Evolutionary conservation across 92 coral and sea anemone species (phyloP).

Genomic region (Metridium senile): DNA sequence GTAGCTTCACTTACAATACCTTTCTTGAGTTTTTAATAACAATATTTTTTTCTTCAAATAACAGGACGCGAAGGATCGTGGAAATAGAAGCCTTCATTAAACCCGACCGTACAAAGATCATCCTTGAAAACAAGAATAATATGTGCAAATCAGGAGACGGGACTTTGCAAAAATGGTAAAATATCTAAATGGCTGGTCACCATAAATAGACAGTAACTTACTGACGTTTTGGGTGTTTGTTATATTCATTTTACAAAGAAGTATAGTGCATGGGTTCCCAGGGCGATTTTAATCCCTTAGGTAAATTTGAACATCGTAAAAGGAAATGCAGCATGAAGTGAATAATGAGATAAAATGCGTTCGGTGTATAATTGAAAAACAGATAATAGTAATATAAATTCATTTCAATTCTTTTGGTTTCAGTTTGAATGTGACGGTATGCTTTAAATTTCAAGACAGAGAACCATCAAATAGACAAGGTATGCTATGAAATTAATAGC

Average conservation of each 20-base stretch:
- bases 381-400: neutral
- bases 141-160: conserved; percentile 49
- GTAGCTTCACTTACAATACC: too few relatives aligned
- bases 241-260: too few relatives aligned
- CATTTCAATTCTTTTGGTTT: neutral
- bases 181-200: too few relatives aligned
- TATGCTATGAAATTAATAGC: neutral
- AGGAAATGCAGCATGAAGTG: too few relatives aligned
- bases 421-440: conserved; percentile 47
- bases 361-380: neutral
- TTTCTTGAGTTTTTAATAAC: too few relatives aligned
- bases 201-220: too few relatives aligned
- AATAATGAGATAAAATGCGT: too few relatives aligned
- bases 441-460: conserved; percentile 35
- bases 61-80: conserved; percentile 69
- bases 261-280: too few relatives aligned
- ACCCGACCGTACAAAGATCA: conserved; percentile 60
- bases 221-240: too few relatives aligned
- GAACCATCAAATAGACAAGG: conserved; percentile 40
- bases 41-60: neutral
- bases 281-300: too few relatives aligned
- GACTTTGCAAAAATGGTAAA: conserved; percentile 64
- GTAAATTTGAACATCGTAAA: too few relatives aligned
- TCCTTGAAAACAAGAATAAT: conserved; percentile 59
- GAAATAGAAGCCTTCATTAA: conserved; percentile 35